Evolutionary conservation across 92 coral and sea anemone genomes (phyloP).

Genomic region (Pocillopora meandrina): DNA sequence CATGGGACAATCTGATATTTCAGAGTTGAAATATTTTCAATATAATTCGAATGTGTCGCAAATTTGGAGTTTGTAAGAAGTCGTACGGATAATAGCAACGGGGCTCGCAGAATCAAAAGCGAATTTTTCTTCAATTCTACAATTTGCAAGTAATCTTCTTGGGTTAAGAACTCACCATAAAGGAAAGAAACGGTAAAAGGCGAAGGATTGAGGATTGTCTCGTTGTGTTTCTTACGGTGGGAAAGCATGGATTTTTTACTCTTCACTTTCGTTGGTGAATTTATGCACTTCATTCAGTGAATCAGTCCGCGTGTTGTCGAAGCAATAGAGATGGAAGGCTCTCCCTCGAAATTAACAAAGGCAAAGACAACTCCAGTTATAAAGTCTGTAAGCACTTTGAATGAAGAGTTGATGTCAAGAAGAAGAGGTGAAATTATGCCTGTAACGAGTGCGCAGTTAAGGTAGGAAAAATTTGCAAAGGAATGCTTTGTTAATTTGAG

Average conservation of each 20-base stretch:
- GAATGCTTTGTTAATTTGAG: background rate
- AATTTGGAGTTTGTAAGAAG: background rate
- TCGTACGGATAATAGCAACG: background rate
- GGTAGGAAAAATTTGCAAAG: constrained; percentile 7
- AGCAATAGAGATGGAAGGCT: constrained; percentile 6
- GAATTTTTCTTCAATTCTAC: constrained; percentile 2
- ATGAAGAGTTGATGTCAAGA: background rate
- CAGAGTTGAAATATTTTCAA: background rate
- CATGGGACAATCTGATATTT: background rate
- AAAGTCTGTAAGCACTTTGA: background rate
- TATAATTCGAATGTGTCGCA: background rate
- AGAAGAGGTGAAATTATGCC: background rate
- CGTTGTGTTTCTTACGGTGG: background rate
- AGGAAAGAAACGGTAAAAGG: background rate
- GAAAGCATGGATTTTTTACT: background rate
- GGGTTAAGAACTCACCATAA: constrained; percentile 3
- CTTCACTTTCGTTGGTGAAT: background rate
- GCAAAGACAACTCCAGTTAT: constrained; percentile 1
- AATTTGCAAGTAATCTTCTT: background rate
- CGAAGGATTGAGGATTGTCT: background rate
- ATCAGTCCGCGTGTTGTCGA: background rate
- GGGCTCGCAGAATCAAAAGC: background rate
- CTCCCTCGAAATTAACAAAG: background rate
- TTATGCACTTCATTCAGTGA: background rate
- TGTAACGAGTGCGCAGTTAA: background rate